A percentile compares a stretch with the other conserved stretches of the same genome.
phyloP scores from a whole-genome alignment of 2,113 vertebrate species.

The Saccopteryx leptura region DNA sequence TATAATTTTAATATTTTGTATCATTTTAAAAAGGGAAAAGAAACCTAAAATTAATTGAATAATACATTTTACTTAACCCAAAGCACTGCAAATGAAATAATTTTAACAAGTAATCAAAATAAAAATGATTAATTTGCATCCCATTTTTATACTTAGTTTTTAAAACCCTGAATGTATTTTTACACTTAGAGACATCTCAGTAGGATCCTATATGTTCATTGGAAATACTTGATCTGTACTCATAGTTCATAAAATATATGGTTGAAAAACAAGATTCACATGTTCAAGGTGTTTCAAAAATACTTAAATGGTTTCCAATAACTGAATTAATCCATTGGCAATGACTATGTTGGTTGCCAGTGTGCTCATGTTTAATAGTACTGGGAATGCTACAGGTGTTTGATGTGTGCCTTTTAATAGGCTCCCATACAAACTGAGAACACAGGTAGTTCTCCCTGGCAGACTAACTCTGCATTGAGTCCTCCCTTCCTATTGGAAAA shows the following conservation, averaged over 20 bases:
- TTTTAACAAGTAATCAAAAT: not conserved
- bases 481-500: not conserved
- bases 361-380: not conserved
- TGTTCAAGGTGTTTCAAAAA: not conserved
- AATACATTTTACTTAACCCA: not conserved
- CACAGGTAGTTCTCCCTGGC: not conserved
- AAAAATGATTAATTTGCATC: not conserved
- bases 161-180: not conserved
- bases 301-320: not conserved
- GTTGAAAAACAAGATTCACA: not conserved
- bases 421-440: not conserved
- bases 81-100: not conserved
- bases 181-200: not conserved
- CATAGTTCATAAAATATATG: not conserved
- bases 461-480: not conserved
- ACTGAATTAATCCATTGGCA: not conserved
- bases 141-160: not conserved
- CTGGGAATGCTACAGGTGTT: not conserved
- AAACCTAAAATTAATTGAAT: slow-evolving; percentile 27
- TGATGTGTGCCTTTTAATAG: fast-evolving
- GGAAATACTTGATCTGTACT: not conserved
- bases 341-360: too few species aligned
- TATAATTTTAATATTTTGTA: not conserved
- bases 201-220: not conserved
- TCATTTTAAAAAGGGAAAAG: slow-evolving; percentile 14